Conservation (phyloP, 2,797 vertebrate species). For the Hyperoplus immaculatus region DNA sequence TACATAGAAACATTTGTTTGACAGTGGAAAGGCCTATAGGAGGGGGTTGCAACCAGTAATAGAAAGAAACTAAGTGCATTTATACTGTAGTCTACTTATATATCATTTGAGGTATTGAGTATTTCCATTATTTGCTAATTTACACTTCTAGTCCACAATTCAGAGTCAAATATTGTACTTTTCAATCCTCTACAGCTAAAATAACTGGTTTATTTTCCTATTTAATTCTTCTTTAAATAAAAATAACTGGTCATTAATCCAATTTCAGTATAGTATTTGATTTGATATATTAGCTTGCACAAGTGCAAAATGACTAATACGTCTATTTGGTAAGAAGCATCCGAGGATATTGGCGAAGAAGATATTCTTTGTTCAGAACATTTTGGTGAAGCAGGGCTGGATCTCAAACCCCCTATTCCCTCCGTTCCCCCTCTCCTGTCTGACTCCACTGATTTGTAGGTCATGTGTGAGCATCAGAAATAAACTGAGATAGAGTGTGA, state of each 20-base stretch:
- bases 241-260: neutral
- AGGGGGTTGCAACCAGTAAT: neutral
- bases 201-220: neutral
- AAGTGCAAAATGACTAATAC: neutral
- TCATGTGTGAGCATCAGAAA: conserved; percentile 68
- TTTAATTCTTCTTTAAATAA: neutral
- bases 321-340: neutral
- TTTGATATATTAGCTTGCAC: neutral
- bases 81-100: neutral
- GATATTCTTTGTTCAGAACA: conserved; percentile 7
- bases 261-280: neutral
- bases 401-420: conserved; percentile 27
- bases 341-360: neutral
- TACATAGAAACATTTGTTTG: neutral
- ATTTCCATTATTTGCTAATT: too few relatives aligned
- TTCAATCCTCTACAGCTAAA: neutral
- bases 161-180: too few relatives aligned
- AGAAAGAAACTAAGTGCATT: too few relatives aligned
- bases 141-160: too few relatives aligned
- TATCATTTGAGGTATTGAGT: too few relatives aligned
- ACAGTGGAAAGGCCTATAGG: neutral
- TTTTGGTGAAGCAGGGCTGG: conserved; percentile 25
- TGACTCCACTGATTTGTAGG: conserved; percentile 70
- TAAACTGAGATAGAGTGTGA: conserved; percentile 41
- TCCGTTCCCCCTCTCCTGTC: conserved; percentile 38